Base-by-base conservation (phyloP, 2,888 invertebrate species). In the Sisyra terminalis region DNA sequence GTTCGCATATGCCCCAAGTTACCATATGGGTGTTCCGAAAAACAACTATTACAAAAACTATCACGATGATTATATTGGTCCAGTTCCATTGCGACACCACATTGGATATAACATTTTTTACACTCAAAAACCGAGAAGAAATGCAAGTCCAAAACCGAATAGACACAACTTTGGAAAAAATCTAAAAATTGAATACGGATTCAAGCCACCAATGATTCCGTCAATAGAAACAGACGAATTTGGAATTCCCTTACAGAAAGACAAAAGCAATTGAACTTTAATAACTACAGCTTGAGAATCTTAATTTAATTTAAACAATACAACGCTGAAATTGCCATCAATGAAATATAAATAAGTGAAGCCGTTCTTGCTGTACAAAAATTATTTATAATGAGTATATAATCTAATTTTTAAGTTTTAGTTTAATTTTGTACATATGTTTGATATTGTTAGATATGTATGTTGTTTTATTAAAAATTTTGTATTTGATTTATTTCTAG, bases 121-220 rank as follows among this genome's bases (percentile, higher is more conserved):
- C 70, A 14, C 60, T 3, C 24, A 67, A 18, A 67, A 69, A 41
- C 54, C 67, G 17, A 61, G 70, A 42, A 65, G 70, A 36, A 56
- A 51, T 42, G 57, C 60, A 3, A 9, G 15, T 2, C 42, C 42
- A 9, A 29, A 40, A 31, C 29, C 40, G 4, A 42, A 35, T 10
- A 55, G 61, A n/a, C 66, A 67, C 15, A 68, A 64, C 43, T 65
- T 73, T 15, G 77, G 76, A 13, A 67, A 75, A 44, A 74, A 73
- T 47, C 64, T 85, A 1, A 74, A 78, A 51, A 71, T 87, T 53
- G 87, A 87, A 49, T 87, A 87, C 50, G 77, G 85, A 0, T 87
- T 87, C 50, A 82, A 79, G 52, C 86, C 87, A 0, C 87, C 86
- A 0, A 57, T 87, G 50, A 71, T 82, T 46, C 87, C 87, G 0